phyloP scores from a whole-genome alignment of 2,888 invertebrate species.

The Crossocerus cetratus region DNA sequence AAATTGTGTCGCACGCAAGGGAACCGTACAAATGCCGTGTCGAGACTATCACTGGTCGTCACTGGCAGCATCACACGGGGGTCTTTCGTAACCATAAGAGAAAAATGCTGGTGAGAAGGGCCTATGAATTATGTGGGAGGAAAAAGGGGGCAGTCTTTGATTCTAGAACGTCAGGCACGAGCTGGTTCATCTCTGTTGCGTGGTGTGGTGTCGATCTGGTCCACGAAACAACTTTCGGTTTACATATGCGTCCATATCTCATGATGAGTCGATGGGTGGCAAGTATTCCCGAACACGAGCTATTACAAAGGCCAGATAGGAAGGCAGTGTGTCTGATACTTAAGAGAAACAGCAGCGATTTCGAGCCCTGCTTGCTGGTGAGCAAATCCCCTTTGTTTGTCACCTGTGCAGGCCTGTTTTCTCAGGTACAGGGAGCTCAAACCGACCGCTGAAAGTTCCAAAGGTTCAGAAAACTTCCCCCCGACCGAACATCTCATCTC shows the following conservation, averaged over 20 bases:
- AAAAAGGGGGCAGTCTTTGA: constrained; percentile 58
- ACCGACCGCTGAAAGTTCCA: not conserved
- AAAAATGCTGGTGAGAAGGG: constrained; percentile 47
- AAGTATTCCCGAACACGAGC: constrained; percentile 37
- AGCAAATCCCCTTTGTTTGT: constrained; percentile 51
- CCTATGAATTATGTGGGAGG: constrained; percentile 42
- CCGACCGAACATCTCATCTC: constrained; percentile 9
- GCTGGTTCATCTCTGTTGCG: constrained; percentile 44
- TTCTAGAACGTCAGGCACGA: constrained; percentile 63
- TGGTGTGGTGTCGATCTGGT: constrained; percentile 27
- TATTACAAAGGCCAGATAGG: constrained; percentile 40
- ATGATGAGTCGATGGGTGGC: constrained; percentile 20
- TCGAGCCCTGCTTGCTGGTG: constrained; percentile 55
- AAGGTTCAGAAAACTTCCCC: constrained; percentile 24
- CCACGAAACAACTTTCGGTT: constrained; percentile 52
- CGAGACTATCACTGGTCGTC: constrained; percentile 45
- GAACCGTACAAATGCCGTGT: constrained; percentile 39
- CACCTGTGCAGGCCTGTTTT: constrained; percentile 49
- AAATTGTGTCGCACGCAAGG: constrained; percentile 55
- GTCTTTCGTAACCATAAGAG: constrained; percentile 40
- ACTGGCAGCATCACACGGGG: constrained; percentile 41
- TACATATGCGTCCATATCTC: constrained; percentile 54
- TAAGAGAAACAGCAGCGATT: constrained; percentile 34
- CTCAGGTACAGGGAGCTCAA: constrained; percentile 44
- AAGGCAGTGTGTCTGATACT: constrained; percentile 36